Conservation (phyloP, 2,797 vertebrate species). For the Euthynnus affinis region DNA sequence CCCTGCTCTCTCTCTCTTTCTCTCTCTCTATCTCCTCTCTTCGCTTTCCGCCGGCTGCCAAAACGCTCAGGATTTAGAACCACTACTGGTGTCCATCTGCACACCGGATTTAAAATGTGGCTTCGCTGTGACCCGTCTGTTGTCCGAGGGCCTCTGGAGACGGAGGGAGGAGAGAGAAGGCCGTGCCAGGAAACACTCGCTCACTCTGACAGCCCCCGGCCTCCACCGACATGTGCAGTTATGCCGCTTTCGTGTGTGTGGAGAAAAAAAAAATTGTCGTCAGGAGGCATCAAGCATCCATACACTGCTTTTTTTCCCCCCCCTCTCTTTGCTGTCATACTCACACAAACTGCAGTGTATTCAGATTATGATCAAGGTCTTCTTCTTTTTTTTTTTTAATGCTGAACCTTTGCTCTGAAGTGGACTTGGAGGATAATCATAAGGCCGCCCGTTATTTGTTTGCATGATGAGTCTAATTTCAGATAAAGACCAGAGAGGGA, state of each 20-base stretch:
- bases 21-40: too few relatives aligned
- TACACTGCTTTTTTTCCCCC: neutral
- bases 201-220: constrained; percentile 27
- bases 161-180: constrained; percentile 47
- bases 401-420: neutral
- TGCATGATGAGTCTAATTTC: neutral
- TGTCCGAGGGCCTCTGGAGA: constrained; percentile 76
- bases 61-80: constrained; percentile 76
- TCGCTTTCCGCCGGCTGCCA: constrained; percentile 53
- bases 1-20: constrained; percentile 31
- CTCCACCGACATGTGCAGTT: constrained; percentile 25
- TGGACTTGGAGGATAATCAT: neutral
- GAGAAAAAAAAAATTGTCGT: neutral
- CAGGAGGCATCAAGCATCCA: neutral
- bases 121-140: constrained; percentile 83
- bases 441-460: neutral
- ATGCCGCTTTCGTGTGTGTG: neutral
- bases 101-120: constrained; percentile 82
- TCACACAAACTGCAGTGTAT: neutral
- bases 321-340: neutral
- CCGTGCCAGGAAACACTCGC: constrained; percentile 65
- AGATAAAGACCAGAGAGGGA: neutral
- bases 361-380: neutral
- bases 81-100: constrained; percentile 82
- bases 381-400: neutral